Percentiles rank a stretch among this genome's conserved stretches.
Conservation (phyloP, 2,888 invertebrate species). For the Conops quadrifasciatus region DNA sequence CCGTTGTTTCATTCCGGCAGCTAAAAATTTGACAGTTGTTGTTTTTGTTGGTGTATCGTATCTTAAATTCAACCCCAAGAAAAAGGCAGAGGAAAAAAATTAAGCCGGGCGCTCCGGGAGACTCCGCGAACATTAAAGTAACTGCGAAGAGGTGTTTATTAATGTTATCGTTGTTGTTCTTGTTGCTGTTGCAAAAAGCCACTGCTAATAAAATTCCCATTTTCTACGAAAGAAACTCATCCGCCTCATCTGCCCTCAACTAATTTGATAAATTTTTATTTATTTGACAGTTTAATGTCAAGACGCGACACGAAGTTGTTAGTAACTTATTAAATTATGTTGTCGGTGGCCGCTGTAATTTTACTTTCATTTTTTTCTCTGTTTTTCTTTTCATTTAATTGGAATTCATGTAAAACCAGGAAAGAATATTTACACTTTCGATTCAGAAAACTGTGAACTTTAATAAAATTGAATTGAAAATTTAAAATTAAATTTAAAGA, state of each 20-base stretch:
- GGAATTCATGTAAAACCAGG: neutral
- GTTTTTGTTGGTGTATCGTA: conserved; percentile 13
- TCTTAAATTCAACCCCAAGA: no score
- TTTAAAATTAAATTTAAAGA: neutral
- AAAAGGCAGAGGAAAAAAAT: neutral
- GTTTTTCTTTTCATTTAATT: neutral
- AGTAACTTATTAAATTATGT: conserved; percentile 48
- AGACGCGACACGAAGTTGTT: conserved; percentile 37
- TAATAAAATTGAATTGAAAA: conserved; percentile 11
- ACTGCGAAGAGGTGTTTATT: conserved; percentile 35
- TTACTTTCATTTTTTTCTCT: neutral
- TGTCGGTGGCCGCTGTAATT: neutral
- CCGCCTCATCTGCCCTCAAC: neutral
- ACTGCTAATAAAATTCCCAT: conserved; percentile 28
- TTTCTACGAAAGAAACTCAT: neutral
- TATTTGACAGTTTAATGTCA: conserved; percentile 53
- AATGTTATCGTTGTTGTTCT: conserved; percentile 26
- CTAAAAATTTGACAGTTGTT: conserved; percentile 14
- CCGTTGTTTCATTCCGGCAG: neutral
- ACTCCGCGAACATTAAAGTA: conserved; percentile 45
- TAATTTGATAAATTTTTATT: conserved; percentile 52
- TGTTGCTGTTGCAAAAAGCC: conserved; percentile 31
- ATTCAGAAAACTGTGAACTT: neutral
- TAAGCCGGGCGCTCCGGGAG: conserved; percentile 31
- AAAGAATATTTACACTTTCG: neutral